Conservation (phyloP, 2,113 vertebrate genomes). For the Crotalus horridus region DNA sequence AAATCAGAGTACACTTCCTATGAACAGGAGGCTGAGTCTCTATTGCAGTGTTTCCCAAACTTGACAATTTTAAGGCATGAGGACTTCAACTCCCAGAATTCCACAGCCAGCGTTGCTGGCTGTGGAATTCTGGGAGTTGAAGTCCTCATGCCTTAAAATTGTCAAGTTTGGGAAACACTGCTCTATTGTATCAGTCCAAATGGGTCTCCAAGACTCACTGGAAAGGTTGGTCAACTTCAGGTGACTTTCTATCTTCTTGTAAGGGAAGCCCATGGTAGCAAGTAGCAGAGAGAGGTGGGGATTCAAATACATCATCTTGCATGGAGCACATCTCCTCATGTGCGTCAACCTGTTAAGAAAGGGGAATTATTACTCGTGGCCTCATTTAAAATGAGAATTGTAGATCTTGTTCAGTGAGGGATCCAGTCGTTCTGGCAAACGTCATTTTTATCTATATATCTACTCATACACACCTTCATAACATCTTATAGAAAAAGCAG, state of each 20-base stretch:
- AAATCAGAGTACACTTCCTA: neutral
- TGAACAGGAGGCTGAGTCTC: neutral
- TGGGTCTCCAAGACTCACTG: slow-evolving; percentile 69
- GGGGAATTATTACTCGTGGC: rapidly evolving
- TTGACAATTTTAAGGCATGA: too few relatives aligned
- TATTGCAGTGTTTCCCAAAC: neutral
- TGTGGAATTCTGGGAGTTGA: too few relatives aligned
- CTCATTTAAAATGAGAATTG: neutral
- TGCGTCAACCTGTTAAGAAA: slow-evolving; percentile 70
- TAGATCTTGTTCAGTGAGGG: rapidly evolving
- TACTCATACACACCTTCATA: neutral
- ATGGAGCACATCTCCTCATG: slow-evolving; percentile 87
- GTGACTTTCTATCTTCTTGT: slow-evolving; percentile 61
- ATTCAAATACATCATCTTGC: slow-evolving; percentile 94
- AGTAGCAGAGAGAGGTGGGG: slow-evolving; percentile 83
- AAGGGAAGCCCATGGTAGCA: slow-evolving; percentile 56
- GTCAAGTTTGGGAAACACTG: too few relatives aligned
- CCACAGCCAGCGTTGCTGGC: too few relatives aligned
- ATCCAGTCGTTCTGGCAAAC: neutral
- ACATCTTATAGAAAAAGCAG: neutral
- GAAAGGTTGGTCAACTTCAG: slow-evolving; percentile 57
- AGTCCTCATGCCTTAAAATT: too few relatives aligned
- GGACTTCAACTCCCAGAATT: too few relatives aligned
- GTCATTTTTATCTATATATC: neutral
- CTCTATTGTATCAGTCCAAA: neutral